Conservation (phyloP, 2,888 invertebrate genomes). For the Leuctra nigra region DNA sequence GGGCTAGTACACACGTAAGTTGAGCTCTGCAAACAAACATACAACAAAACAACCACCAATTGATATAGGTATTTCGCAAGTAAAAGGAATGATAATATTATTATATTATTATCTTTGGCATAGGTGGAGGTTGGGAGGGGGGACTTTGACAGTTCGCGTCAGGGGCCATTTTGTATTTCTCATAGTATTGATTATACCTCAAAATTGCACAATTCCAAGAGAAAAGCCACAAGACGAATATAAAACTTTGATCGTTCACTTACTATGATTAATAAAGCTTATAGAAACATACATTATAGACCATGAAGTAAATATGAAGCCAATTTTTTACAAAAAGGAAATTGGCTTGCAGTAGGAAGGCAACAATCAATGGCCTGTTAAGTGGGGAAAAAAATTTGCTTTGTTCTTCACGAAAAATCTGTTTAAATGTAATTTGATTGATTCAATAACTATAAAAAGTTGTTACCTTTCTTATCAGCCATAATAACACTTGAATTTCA, state of each 20-base stretch:
- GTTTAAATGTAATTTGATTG: background rate
- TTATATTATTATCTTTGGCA: no score
- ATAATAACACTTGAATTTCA: slow-evolving; percentile 15
- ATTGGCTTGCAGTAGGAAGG: no score
- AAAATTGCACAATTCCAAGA: slow-evolving; percentile 12
- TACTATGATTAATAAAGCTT: no score
- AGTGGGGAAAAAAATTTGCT: background rate
- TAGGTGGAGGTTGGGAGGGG: no score
- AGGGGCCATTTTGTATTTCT: slow-evolving; percentile 29
- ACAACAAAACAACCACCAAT: slow-evolving; percentile 26
- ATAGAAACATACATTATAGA: no score
- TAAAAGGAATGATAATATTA: no score
- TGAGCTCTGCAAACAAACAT: slow-evolving; percentile 29
- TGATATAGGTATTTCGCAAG: no score
- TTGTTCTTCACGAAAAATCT: background rate
- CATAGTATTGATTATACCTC: slow-evolving; percentile 30
- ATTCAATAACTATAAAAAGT: background rate
- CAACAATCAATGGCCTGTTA: no score
- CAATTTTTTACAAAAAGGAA: no score
- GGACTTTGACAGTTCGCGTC: slow-evolving; percentile 7
- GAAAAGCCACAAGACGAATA: no score
- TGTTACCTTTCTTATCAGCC: slow-evolving; percentile 29
- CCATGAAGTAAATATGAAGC: no score
- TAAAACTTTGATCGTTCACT: no score
- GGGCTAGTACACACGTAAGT: slow-evolving; percentile 23